Percentiles rank a stretch among this genome's conserved stretches.
Conservation (phyloP, 2,797 vertebrate genomes). For the Syncerus caffer region DNA sequence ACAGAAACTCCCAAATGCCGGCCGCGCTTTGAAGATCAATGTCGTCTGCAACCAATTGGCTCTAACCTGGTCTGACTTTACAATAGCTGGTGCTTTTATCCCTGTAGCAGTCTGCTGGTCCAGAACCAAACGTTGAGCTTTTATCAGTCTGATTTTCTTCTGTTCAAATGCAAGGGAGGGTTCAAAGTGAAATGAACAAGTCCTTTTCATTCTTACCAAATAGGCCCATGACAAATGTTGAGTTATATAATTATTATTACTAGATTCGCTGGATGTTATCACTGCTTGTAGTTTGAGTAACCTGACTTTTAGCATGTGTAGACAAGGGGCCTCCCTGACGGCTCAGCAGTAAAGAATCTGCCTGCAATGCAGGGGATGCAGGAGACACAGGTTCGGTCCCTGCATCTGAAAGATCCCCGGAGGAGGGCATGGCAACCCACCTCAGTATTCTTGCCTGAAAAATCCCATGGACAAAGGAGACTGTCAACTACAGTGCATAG, state of each 20-base stretch:
- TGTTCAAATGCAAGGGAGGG: not conserved
- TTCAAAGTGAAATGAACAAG: not conserved
- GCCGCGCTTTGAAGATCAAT: not conserved
- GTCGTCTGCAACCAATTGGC: not conserved
- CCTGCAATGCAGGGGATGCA: not conserved
- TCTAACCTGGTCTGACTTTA: not conserved
- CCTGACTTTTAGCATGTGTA: not conserved
- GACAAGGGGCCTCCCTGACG: not conserved
- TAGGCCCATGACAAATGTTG: not conserved
- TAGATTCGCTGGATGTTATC: not conserved
- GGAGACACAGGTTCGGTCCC: not conserved
- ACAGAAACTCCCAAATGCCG: slow-evolving; percentile 15
- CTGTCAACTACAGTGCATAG: not conserved
- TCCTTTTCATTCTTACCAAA: not conserved
- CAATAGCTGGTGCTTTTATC: not conserved
- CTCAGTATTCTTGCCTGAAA: not conserved
- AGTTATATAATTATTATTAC: not conserved
- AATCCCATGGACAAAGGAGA: not conserved
- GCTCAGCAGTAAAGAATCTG: not conserved
- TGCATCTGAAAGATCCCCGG: not conserved
- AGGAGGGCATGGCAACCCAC: not conserved
- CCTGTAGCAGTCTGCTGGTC: not conserved
- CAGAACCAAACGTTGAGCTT: not conserved
- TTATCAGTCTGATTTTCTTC: not conserved
- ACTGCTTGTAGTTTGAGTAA: not conserved